These are phyloP conservation scores for Trichopria drosophilae DNA, from an alignment of 2,888 invertebrate species.

Conservation along the genomic window DNA sequence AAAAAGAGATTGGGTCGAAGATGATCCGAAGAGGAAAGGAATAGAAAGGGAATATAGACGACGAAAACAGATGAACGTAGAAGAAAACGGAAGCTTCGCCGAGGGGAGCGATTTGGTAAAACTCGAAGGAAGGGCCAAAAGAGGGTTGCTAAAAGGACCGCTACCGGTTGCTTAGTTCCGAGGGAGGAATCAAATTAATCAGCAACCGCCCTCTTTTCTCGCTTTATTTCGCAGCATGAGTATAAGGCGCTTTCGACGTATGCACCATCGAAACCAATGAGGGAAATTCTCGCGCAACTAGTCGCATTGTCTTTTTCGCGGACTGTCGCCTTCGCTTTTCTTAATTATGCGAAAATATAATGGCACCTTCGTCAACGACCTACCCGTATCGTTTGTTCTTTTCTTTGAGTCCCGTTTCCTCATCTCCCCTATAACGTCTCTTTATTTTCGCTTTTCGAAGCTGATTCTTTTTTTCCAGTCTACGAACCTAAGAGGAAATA, in stretches of 20 bases:
- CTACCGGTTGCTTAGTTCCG: slow-evolving; percentile 23
- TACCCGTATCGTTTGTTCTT: too few species aligned
- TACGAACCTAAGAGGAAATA: too few species aligned
- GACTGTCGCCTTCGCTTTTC: too few species aligned
- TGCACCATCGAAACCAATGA: too few species aligned
- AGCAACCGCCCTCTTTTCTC: slow-evolving; percentile 47
- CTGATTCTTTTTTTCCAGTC: too few species aligned
- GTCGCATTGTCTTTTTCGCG: too few species aligned
- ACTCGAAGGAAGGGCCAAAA: slow-evolving; percentile 11
- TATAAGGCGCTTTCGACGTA: slow-evolving; percentile 43
- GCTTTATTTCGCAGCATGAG: slow-evolving; percentile 46
- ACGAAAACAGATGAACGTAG: slow-evolving; percentile 22
- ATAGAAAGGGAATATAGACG: slow-evolving; percentile 29
- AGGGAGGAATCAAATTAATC: slow-evolving; percentile 48
- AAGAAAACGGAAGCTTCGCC: slow-evolving; percentile 4
- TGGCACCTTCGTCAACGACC: too few species aligned
- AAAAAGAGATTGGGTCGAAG: slow-evolving; percentile 30
- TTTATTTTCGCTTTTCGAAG: too few species aligned
- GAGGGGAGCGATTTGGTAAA: neutral
- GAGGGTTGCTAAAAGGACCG: slow-evolving; percentile 19
- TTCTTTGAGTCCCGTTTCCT: too few species aligned
- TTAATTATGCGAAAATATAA: too few species aligned
- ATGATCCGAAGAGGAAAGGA: slow-evolving; percentile 24
- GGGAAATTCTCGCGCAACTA: too few species aligned
- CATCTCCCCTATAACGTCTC: too few species aligned